These are phyloP conservation scores for Caenorhabditis becei DNA, from an alignment of 2,888 invertebrate genomes.

Conservation along the genomic window DNA sequence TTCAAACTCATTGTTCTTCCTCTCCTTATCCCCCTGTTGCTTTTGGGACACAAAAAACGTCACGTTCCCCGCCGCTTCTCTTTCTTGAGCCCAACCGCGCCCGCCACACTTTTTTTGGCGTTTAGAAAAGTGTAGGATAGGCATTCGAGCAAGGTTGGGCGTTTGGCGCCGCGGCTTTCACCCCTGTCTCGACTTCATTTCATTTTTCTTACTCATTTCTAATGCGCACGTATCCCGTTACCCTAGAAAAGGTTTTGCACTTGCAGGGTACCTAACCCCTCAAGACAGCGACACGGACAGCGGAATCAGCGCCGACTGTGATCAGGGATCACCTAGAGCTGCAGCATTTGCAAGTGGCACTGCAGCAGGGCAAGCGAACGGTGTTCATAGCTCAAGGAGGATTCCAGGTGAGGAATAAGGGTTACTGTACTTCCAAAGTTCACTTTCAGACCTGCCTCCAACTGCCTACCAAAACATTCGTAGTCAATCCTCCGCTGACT, in stretches of 20 bases:
- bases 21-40: constrained; percentile 40
- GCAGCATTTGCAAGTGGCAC: constrained; percentile 18
- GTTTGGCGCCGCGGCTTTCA: no score
- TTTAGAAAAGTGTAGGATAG: no score
- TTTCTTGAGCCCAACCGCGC: neutral
- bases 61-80: constrained; percentile 43
- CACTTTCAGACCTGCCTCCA: constrained; percentile 27
- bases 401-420: constrained; percentile 18
- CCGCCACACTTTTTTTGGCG: constrained; percentile 15
- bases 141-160: no score
- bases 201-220: constrained; percentile 44
- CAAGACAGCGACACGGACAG: constrained; percentile 76
- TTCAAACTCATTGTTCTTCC: constrained; percentile 60
- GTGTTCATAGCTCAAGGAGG: constrained; percentile 16
- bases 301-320: constrained; percentile 76
- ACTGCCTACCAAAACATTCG: constrained; percentile 50
- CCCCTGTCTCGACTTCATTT: constrained; percentile 32
- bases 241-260: constrained; percentile 17
- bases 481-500: constrained; percentile 64
- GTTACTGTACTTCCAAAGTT: no score
- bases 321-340: constrained; percentile 67
- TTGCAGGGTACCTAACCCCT: constrained; percentile 63
- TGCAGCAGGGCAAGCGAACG: constrained; percentile 12
- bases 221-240: constrained; percentile 48
- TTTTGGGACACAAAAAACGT: constrained; percentile 46